Conservation (phyloP, 1,140 invertebrate genomes). For the Condylostylus longicornis region DNA sequence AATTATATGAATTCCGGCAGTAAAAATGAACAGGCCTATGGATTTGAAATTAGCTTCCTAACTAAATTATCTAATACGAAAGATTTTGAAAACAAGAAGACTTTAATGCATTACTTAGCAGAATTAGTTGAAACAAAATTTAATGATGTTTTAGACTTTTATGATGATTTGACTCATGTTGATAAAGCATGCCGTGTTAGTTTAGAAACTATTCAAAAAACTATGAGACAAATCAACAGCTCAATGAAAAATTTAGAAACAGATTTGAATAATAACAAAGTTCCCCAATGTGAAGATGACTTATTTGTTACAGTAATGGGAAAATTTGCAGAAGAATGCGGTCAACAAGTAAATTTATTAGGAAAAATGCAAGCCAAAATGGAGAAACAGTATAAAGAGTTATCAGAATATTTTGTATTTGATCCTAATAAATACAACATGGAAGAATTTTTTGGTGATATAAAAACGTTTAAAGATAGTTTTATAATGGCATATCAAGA, state of each 20-base stretch:
- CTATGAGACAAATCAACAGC: slow-evolving; percentile 70
- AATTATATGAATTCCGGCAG: slow-evolving; percentile 94
- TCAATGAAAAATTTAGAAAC: slow-evolving; percentile 74
- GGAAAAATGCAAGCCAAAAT: slow-evolving; percentile 90
- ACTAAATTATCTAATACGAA: slow-evolving; percentile 92
- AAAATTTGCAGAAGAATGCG: slow-evolving; percentile 61
- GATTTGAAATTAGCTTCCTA: slow-evolving; percentile 92
- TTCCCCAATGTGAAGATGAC: slow-evolving; percentile 64
- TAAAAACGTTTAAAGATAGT: slow-evolving; percentile 88
- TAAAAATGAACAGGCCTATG: slow-evolving; percentile 81
- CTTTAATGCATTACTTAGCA: slow-evolving; percentile 83
- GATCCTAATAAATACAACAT: slow-evolving; percentile 86
- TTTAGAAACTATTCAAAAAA: slow-evolving; percentile 70
- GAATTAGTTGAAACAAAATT: slow-evolving; percentile 78
- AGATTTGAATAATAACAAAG: slow-evolving; percentile 67
- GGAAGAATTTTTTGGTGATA: slow-evolving; percentile 91
- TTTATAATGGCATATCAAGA: slow-evolving; percentile 78
- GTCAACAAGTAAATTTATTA: slow-evolving; percentile 72
- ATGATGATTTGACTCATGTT: slow-evolving; percentile 76
- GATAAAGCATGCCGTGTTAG: slow-evolving; percentile 71
- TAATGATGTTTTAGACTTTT: slow-evolving; percentile 66
- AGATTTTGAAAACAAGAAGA: slow-evolving; percentile 82
- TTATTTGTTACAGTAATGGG: slow-evolving; percentile 70
- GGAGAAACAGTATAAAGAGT: slow-evolving; percentile 65
- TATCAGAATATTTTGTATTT: slow-evolving; percentile 86